Evolutionary conservation across 1,140 invertebrate species (phyloP).

Genomic region (Bombus waltoni): DNA sequence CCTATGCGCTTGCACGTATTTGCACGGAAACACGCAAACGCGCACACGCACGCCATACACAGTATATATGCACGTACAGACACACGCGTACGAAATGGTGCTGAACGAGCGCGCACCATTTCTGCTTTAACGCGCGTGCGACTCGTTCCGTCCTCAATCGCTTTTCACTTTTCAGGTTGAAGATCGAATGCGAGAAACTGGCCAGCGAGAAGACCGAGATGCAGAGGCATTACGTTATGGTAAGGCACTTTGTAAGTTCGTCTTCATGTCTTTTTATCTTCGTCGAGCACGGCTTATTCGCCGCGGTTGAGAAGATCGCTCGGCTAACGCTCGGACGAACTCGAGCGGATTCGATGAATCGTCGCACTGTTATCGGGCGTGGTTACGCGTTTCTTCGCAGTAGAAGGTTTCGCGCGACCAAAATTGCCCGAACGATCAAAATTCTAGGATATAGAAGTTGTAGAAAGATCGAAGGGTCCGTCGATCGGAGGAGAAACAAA

Average conservation of each 20-base stretch:
- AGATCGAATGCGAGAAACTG: conserved; percentile 95
- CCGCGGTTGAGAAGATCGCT: background rate
- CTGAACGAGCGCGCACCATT: background rate
- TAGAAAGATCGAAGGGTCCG: too few species aligned
- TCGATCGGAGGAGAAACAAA: too few species aligned
- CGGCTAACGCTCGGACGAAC: background rate
- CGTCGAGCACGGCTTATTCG: conserved; percentile 12
- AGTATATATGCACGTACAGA: rapidly evolving
- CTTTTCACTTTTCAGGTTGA: conserved; percentile 84
- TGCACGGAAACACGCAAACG: background rate
- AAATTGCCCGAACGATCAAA: too few species aligned
- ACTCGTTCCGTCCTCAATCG: conserved; percentile 19
- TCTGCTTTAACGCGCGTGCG: conserved; percentile 27
- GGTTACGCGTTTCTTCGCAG: too few species aligned
- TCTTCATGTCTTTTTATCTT: conserved; percentile 54
- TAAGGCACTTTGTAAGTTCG: conserved; percentile 84
- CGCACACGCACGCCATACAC: background rate
- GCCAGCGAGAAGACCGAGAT: conserved; percentile 98
- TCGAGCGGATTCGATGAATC: too few species aligned
- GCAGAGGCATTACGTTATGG: conserved; percentile 98
- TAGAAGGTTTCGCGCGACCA: too few species aligned
- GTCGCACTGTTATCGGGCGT: too few species aligned
- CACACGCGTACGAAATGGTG: background rate
- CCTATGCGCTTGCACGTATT: background rate
- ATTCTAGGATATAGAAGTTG: too few species aligned